phyloP scores from a whole-genome alignment of 2,113 vertebrate genomes.

The Dicaeum eximium region DNA sequence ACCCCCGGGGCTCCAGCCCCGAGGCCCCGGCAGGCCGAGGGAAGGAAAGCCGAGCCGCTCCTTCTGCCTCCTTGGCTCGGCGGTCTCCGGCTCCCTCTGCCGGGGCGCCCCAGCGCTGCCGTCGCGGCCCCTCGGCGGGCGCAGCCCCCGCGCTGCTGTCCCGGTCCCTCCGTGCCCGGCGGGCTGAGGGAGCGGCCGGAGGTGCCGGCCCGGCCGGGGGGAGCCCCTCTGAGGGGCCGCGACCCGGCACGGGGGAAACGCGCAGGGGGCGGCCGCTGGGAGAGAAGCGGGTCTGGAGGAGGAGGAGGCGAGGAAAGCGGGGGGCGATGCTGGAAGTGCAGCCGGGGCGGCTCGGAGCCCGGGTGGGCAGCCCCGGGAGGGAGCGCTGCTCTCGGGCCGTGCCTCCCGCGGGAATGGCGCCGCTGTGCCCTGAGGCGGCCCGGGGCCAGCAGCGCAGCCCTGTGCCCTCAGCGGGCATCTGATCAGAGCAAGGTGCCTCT shows the following conservation, averaged over 20 bases:
- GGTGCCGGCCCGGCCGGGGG: not conserved
- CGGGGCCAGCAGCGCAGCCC: rapidly evolving
- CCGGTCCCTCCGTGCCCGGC: not conserved
- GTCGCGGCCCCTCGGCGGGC: not conserved
- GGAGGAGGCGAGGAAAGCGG: no score
- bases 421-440: rapidly evolving
- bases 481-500: not conserved
- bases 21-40: not conserved
- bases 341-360: no score
- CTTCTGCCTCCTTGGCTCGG: no score
- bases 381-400: not conserved
- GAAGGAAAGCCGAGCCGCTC: no score
- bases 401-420: not conserved
- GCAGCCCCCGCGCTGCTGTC: rapidly evolving
- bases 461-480: rapidly evolving
- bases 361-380: rapidly evolving
- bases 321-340: rapidly evolving
- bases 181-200: not conserved
- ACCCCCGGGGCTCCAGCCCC: rapidly evolving
- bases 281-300: not conserved
- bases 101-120: not conserved
- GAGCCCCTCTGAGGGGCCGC: not conserved
- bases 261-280: not conserved
- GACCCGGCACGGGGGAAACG: no score
- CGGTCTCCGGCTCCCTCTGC: no score